Percentiles rank a stretch among this genome's conserved stretches.
These are phyloP conservation scores for Nanger granti DNA, from an alignment of 2,113 vertebrate species.

Conservation along the genomic window DNA sequence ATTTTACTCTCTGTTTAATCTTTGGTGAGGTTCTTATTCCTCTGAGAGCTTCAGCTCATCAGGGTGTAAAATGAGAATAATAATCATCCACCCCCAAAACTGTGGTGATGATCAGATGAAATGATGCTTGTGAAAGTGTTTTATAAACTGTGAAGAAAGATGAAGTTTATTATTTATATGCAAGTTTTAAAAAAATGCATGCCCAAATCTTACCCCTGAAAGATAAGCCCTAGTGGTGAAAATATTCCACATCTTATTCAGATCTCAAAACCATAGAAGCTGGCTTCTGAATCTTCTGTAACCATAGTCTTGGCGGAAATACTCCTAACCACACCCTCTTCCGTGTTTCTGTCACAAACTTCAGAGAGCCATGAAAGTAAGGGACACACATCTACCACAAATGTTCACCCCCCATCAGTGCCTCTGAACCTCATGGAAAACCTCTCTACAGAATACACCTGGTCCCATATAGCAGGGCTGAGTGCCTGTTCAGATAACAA, in stretches of 20 bases:
- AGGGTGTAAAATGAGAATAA: conserved; percentile 7
- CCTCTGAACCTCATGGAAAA: background rate
- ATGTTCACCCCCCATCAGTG: background rate
- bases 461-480: background rate
- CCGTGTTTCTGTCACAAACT: background rate
- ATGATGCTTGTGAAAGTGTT: background rate
- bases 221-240: background rate
- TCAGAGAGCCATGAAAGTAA: background rate
- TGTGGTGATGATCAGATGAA: background rate
- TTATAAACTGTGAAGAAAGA: conserved; percentile 7
- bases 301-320: background rate
- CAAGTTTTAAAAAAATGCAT: background rate
- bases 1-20: background rate
- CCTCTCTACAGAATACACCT: background rate
- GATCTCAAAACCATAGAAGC: background rate
- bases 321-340: background rate
- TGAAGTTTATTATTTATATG: background rate
- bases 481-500: background rate
- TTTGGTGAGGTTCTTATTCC: background rate
- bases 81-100: background rate
- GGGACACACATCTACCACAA: background rate
- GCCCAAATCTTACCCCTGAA: background rate
- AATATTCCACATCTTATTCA: background rate
- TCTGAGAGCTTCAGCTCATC: background rate
- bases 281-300: background rate